Conservation (phyloP, 1,140 invertebrate genomes). For the Zaprionus camerounensis region DNA sequence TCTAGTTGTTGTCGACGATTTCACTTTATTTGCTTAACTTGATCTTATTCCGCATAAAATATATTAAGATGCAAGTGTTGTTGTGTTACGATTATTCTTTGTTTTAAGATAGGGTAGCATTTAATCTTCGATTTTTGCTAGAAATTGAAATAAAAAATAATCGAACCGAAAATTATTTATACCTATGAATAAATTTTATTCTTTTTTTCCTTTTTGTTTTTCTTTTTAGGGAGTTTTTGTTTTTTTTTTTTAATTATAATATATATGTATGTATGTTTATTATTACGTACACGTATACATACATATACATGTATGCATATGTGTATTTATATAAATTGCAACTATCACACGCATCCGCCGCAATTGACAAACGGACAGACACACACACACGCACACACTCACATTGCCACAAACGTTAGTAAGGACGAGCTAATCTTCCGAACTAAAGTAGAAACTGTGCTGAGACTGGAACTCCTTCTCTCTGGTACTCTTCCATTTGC, state of each 20-base stretch:
- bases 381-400: slow-evolving; percentile 77
- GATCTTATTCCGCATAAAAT: slow-evolving; percentile 64
- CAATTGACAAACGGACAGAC: slow-evolving; percentile 54
- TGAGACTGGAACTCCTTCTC: slow-evolving; percentile 70
- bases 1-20: slow-evolving; percentile 30
- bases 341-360: slow-evolving; percentile 78
- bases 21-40: slow-evolving; percentile 48
- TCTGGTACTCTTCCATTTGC: slow-evolving; percentile 27
- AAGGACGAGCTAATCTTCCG: slow-evolving; percentile 57
- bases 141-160: slow-evolving; percentile 60
- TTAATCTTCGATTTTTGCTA: slow-evolving; percentile 79
- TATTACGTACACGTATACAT: slow-evolving; percentile 25
- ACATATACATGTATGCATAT: slow-evolving; percentile 59
- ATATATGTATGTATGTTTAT: neutral
- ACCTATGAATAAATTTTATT: slow-evolving; percentile 58
- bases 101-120: slow-evolving; percentile 69
- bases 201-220: slow-evolving; percentile 41
- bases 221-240: slow-evolving; percentile 10
- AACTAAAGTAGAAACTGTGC: slow-evolving; percentile 57
- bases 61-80: slow-evolving; percentile 29
- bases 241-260: slow-evolving; percentile 30
- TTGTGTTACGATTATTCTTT: slow-evolving; percentile 63
- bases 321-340: slow-evolving; percentile 80
- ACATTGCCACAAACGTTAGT: slow-evolving; percentile 70
- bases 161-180: slow-evolving; percentile 47